A percentile compares a stretch with the other conserved stretches of the same genome.
These are phyloP conservation scores for Plectus sambesii DNA, from an alignment of 1,140 invertebrate species.

Conservation along the genomic window DNA sequence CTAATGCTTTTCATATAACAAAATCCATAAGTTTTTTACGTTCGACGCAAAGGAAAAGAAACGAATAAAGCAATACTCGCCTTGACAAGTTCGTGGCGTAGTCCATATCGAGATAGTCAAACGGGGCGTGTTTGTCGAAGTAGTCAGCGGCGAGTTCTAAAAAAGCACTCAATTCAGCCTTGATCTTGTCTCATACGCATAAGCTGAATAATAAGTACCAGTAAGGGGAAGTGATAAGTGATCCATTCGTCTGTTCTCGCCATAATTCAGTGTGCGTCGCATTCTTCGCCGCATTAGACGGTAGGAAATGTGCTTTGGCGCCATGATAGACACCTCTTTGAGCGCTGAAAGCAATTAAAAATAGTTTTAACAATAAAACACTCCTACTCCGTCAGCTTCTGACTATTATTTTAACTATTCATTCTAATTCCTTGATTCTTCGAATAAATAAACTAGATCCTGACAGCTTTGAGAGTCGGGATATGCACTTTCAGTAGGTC, in stretches of 20 bases:
- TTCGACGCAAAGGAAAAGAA: constrained; percentile 4
- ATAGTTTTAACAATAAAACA: no score
- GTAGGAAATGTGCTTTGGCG: constrained; percentile 29
- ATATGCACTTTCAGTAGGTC: no score
- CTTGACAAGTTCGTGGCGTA: constrained; percentile 16
- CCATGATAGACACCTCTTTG: no score
- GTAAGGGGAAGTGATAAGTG: constrained; percentile 27
- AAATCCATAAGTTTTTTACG: no score
- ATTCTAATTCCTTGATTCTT: no score
- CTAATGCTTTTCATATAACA: no score
- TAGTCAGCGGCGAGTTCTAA: constrained; percentile 38
- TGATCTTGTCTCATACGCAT: constrained; percentile 2
- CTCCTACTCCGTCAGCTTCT: no score
- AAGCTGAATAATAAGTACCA: constrained; percentile 13
- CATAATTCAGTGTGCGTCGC: constrained; percentile 29
- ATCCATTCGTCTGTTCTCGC: constrained; percentile 21
- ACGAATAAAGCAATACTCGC: constrained; percentile 5
- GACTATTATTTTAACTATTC: no score
- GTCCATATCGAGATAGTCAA: constrained; percentile 30
- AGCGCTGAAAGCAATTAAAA: no score
- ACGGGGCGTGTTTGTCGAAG: constrained; percentile 27
- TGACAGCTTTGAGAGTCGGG: no score
- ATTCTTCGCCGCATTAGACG: constrained; percentile 26
- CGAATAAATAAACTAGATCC: no score
- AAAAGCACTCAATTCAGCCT: constrained; percentile 12